Conservation (phyloP, 1,140 invertebrate species). For the Drosophila yakuba region DNA sequence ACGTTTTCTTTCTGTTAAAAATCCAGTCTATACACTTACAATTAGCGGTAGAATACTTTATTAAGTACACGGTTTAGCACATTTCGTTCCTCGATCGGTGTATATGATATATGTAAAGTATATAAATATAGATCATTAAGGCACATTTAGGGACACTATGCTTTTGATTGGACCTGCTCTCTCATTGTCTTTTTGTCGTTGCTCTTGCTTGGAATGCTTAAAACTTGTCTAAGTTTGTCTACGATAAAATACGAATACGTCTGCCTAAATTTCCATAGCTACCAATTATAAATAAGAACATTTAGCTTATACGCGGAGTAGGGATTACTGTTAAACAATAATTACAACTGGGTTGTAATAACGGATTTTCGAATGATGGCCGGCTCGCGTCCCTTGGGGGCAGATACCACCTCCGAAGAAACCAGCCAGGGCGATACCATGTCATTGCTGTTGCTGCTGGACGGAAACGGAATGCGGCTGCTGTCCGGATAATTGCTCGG, state of each 20-base stretch:
- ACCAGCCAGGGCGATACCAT: constrained; percentile 92
- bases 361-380: constrained; percentile 92
- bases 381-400: constrained; percentile 88
- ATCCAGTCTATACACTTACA: constrained; percentile 78
- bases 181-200: constrained; percentile 70
- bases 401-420: constrained; percentile 88
- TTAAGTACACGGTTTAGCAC: constrained; percentile 72
- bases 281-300: constrained; percentile 75
- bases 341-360: constrained; percentile 92
- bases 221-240: constrained; percentile 73
- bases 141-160: constrained; percentile 81
- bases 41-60: constrained; percentile 66
- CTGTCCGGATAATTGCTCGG: constrained; percentile 83
- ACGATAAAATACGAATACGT: constrained; percentile 54
- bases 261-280: constrained; percentile 55
- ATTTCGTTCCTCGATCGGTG: constrained; percentile 49
- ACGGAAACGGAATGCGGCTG: constrained; percentile 81
- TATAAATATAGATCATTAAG: constrained; percentile 74
- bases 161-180: constrained; percentile 79
- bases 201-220: constrained; percentile 69
- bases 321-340: constrained; percentile 65
- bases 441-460: constrained; percentile 79
- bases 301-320: constrained; percentile 66
- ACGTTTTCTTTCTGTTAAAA: constrained; percentile 55
- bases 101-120: constrained; percentile 56